Base-by-base conservation (phyloP, 2,888 invertebrate genomes). In the Meteorus cinctellus region DNA sequence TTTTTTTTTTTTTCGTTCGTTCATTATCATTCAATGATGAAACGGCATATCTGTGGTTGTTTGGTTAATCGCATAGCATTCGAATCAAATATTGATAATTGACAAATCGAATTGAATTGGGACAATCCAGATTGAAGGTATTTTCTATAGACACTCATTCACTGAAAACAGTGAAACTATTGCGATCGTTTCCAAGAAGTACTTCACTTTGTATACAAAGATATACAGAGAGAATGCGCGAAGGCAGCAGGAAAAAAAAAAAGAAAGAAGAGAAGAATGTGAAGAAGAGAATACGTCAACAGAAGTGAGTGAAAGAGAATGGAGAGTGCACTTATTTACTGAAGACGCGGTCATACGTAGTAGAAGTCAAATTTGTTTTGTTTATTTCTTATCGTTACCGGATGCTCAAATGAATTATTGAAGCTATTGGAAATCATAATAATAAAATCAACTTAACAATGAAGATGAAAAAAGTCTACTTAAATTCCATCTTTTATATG, bases 241-340 rank as follows among this genome's bases (percentile, higher is more conserved):
- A 63, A 31, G 62, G 65, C 51, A 55, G 48, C 60, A 66, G 71
- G 69, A 70, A 72, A 75, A 70, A 76, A 67, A 68, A 65, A 77
- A 12, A 70, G 41, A 62, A 68, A 78, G 55, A 76, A 74, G 60
- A 41, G 51, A 68, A 72, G n/a, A 24, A 24, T 24, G 24, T 24
- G 24, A 24, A 24, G 27, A 48, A 51, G 45, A 67, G 67, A 73
- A 10, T 41, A 5, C 2, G 41, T 41, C 12, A 41, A 41, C 8
- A 12, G 41, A 12, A 2, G 12, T 59, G 48, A 6, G 31, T 24
- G 24, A 24, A 24, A 5, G 29, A 51, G n/a, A 68, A 69, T 55
- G 69, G 55, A 14, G 69, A 69, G 55, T 19, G 55, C 16, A 31
- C 29, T 71, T 71, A 66, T 71, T 72, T 45, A 55, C 34, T 34